Evolutionary conservation across 2,888 invertebrate genomes (phyloP).

Genomic region (Patella pellucida): DNA sequence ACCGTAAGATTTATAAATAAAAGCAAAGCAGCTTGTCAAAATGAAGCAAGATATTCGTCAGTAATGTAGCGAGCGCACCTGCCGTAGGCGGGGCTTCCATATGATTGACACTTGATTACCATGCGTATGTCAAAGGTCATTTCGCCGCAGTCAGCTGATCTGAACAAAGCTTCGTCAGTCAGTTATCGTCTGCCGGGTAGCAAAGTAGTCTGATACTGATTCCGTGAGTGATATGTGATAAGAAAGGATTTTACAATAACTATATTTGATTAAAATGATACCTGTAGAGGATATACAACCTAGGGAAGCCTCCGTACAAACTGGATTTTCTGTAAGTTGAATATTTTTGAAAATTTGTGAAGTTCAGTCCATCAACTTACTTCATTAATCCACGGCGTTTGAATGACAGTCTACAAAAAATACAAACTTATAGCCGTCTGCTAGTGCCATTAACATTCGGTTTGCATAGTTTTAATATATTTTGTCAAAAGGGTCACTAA

Average conservation of each 20-base stretch:
- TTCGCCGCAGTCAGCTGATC: constrained; percentile 34
- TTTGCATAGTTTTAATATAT: too few species aligned
- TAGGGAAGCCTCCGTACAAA: constrained; percentile 25
- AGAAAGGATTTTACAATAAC: background rate
- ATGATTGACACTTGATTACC: constrained; percentile 18
- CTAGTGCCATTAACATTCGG: too few species aligned
- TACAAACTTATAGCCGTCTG: too few species aligned
- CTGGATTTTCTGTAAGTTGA: background rate
- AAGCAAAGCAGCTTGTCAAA: too few species aligned
- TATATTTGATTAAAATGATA: background rate
- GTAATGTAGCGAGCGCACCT: background rate
- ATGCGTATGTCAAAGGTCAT: constrained; percentile 32
- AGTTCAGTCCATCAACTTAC: too few species aligned
- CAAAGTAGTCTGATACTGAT: background rate
- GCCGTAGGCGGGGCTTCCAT: constrained; percentile 21
- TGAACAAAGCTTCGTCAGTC: constrained; percentile 21
- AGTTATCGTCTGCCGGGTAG: constrained; percentile 19
- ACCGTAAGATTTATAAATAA: too few species aligned
- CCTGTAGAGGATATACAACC: constrained; percentile 21
- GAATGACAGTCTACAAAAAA: too few species aligned
- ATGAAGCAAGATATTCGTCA: background rate
- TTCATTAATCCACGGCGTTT: too few species aligned
- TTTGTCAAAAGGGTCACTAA: too few species aligned
- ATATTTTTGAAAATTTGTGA: too few species aligned
- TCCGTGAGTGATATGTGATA: background rate